Evolutionary conservation across 2,888 invertebrate species (phyloP).

Genomic region (Acleris holmiana): DNA sequence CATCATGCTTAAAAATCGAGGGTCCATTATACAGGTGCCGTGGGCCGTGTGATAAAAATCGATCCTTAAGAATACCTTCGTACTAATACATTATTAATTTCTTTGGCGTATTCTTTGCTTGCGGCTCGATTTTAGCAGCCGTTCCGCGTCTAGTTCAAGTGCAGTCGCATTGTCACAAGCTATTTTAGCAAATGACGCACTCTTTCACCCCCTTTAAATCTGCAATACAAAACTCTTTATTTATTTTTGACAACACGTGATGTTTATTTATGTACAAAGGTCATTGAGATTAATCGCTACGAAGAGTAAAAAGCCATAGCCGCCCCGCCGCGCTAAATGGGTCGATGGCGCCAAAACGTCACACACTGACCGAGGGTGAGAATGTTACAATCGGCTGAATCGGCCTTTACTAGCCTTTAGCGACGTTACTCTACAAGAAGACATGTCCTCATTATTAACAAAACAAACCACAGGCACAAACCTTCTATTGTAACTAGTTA

Average conservation of each 20-base stretch:
- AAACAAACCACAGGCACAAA: conserved; percentile 45
- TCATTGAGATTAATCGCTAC: conserved; percentile 63
- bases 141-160: conserved; percentile 70
- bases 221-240: conserved; percentile 64
- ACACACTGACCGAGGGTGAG: conserved; percentile 59
- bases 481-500: conserved; percentile 53
- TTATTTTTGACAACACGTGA: conserved; percentile 50
- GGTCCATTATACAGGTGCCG: conserved; percentile 82
- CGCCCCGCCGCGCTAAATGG: conserved; percentile 75
- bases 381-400: conserved; percentile 43
- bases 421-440: conserved; percentile 46
- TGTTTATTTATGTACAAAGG: conserved; percentile 64
- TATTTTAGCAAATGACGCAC: conserved; percentile 75
- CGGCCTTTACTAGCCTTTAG: conserved; percentile 39
- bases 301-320: conserved; percentile 65
- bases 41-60: conserved; percentile 78
- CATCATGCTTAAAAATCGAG: conserved; percentile 74
- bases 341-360: conserved; percentile 85
- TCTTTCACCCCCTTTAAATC: conserved; percentile 78
- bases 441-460: conserved; percentile 46
- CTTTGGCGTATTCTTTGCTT: conserved; percentile 82
- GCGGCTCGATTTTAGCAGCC: conserved; percentile 65
- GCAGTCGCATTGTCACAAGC: conserved; percentile 81
- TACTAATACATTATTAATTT: conserved; percentile 80
- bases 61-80: conserved; percentile 72